phyloP scores from a whole-genome alignment of 1,140 invertebrate genomes.

The Bombyx mori region DNA sequence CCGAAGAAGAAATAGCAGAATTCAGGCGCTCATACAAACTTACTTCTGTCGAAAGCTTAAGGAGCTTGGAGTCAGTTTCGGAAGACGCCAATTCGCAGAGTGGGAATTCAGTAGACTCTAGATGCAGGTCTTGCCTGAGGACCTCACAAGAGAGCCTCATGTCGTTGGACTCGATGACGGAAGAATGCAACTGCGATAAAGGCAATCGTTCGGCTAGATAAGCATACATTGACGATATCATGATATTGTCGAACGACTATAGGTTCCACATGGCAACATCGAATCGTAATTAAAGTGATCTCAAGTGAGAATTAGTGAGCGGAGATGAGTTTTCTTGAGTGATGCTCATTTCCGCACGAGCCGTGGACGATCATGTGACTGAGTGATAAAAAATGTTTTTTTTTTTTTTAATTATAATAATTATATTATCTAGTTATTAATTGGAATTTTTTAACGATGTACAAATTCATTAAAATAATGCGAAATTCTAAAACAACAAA shows the following conservation, averaged over 20 bases:
- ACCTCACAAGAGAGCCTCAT: conserved; percentile 63
- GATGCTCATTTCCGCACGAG: neutral
- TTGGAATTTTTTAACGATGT: too few species aligned
- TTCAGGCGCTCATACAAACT: conserved; percentile 53
- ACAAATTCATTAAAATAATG: too few species aligned
- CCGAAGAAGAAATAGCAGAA: conserved; percentile 61
- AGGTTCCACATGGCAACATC: neutral
- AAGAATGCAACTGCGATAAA: conserved; percentile 52
- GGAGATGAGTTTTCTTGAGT: neutral
- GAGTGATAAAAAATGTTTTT: neutral
- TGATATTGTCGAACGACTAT: neutral
- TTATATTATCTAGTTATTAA: too few species aligned
- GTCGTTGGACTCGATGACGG: conserved; percentile 62
- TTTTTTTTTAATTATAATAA: neutral
- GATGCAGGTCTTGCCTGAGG: conserved; percentile 53
- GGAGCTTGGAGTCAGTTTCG: conserved; percentile 60
- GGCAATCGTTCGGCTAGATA: conserved; percentile 36
- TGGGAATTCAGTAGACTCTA: conserved; percentile 54
- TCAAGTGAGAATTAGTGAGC: neutral
- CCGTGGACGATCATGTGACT: neutral
- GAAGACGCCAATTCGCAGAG: conserved; percentile 62
- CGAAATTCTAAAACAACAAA: too few species aligned
- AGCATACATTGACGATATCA: neutral
- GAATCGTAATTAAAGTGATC: neutral
- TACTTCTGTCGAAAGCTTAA: conserved; percentile 59